These are phyloP conservation scores for Tenthredo amoena DNA, from an alignment of 2,888 invertebrate species.

Conservation along the genomic window DNA sequence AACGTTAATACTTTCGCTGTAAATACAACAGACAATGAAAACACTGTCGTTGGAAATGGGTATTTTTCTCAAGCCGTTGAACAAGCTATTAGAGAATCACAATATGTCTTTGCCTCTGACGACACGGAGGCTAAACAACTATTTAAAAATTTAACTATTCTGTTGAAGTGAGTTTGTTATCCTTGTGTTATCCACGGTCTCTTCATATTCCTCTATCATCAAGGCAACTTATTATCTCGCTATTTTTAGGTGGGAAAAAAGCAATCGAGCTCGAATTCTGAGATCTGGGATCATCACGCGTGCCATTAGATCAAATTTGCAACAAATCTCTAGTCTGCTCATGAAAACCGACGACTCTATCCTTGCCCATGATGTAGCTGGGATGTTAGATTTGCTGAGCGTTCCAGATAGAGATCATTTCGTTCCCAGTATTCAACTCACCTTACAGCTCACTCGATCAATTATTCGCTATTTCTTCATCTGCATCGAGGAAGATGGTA, in stretches of 20 bases:
- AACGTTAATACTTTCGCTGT: conserved; percentile 75
- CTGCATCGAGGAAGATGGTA: conserved; percentile 85
- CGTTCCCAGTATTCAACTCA: conserved; percentile 83
- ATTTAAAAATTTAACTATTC: conserved; percentile 78
- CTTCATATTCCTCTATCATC: conserved; percentile 68
- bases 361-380: conserved; percentile 80
- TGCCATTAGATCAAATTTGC: conserved; percentile 78
- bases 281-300: conserved; percentile 77
- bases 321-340: conserved; percentile 77
- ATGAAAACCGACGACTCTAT: conserved; percentile 74
- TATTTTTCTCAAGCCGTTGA: conserved; percentile 73
- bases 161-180: conserved; percentile 73
- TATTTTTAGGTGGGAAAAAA: conserved; percentile 83
- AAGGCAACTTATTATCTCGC: conserved; percentile 68
- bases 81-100: conserved; percentile 72
- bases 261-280: conserved; percentile 75
- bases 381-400: conserved; percentile 84
- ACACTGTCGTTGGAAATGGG: conserved; percentile 66
- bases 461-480: conserved; percentile 89
- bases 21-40: conserved; percentile 71
- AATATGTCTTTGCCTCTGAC: conserved; percentile 66
- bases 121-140: conserved; percentile 75
- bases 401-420: conserved; percentile 81
- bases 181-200: conserved; percentile 67
- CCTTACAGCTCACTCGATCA: conserved; percentile 85